Conservation (phyloP, 2,888 invertebrate genomes). For the Aricia artaxerxes region DNA sequence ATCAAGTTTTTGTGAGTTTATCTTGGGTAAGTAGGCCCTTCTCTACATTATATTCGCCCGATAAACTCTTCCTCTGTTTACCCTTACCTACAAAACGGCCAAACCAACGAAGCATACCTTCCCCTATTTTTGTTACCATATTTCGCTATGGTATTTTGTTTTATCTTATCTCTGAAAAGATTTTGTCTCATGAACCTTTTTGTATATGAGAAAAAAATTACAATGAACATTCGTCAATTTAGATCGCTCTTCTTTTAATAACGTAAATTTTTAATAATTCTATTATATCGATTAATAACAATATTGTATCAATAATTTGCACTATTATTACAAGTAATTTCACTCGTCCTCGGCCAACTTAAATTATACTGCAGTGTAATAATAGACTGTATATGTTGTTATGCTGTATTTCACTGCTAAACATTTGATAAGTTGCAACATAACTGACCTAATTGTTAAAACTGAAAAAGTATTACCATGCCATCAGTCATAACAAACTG, state of each 20-base stretch:
- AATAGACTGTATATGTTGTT: background rate
- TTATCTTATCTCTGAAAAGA: background rate
- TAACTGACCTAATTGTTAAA: background rate
- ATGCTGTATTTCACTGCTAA: background rate
- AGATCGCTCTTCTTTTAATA: background rate
- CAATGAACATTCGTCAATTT: background rate
- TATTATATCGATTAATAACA: background rate
- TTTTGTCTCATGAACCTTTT: background rate
- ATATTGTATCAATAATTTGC: background rate
- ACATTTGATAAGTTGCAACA: background rate
- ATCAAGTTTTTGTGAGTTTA: background rate
- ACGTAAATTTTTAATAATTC: background rate
- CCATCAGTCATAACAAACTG: background rate
- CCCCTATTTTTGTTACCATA: background rate
- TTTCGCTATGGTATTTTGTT: conserved; percentile 2
- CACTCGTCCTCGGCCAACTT: background rate
- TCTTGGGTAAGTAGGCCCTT: background rate
- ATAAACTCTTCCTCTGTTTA: conserved; percentile 2
- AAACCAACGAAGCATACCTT: conserved; percentile 11
- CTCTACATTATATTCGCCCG: background rate
- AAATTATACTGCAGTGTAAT: conserved; percentile 1
- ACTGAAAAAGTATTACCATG: background rate
- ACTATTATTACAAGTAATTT: background rate
- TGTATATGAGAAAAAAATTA: background rate
- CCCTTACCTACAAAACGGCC: background rate